Evolutionary conservation across 2,113 vertebrate genomes (phyloP).

Genomic region (Notothenia rossii): DNA sequence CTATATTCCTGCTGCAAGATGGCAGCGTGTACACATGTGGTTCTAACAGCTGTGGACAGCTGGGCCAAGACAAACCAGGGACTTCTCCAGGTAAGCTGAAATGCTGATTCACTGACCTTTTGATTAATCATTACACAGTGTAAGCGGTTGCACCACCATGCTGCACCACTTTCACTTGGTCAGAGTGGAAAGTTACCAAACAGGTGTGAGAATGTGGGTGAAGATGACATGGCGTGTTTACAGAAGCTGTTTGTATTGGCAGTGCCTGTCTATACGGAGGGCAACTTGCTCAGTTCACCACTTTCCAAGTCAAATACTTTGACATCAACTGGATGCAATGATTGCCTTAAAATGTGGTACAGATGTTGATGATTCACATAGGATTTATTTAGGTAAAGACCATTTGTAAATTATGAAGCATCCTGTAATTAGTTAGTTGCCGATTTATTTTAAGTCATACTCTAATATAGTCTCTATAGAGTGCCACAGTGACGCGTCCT

Average conservation of each 20-base stretch:
- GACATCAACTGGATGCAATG: neutral
- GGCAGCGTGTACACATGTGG: slow-evolving; percentile 96
- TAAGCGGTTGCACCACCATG: neutral
- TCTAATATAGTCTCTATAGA: no score
- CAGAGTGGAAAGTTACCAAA: slow-evolving; percentile 21
- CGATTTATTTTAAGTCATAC: no score
- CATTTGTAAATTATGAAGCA: no score
- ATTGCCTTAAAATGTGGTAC: neutral
- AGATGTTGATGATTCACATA: neutral
- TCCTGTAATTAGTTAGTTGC: no score
- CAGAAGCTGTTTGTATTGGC: no score
- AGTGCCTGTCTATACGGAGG: neutral
- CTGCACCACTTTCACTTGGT: neutral
- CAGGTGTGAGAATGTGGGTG: neutral
- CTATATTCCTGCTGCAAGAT: slow-evolving; percentile 92
- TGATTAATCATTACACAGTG: neutral
- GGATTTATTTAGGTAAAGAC: no score
- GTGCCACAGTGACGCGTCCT: no score
- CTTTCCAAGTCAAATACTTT: neutral
- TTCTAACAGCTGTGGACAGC: slow-evolving; percentile 92
- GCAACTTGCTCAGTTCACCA: neutral
- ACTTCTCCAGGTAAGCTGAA: slow-evolving; percentile 88
- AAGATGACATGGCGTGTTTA: neutral
- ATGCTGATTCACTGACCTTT: neutral
- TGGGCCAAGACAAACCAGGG: slow-evolving; percentile 91